Evolutionary conservation across 2,888 invertebrate species (phyloP), one percentile per base, ranked within the genome.

Genomic region (Antitype chi): DNA sequence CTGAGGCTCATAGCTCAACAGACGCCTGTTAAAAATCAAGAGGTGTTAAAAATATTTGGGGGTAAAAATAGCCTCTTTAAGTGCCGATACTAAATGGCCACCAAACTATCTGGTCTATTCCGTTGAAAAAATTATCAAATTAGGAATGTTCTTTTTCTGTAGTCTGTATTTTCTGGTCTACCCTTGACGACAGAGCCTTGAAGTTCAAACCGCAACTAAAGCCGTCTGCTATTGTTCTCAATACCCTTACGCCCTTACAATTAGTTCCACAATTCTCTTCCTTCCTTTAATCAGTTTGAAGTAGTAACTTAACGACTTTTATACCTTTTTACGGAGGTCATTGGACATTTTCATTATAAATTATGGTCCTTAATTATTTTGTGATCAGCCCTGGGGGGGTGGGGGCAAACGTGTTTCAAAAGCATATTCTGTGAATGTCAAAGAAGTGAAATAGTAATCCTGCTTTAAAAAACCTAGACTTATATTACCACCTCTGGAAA

Each of bases 1-100:
- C 55, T 97, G 97, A 49, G 96, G 95, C 75, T 97, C 94, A 47
- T 97, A 95, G 7, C 98, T 98, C 74, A 98, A 89, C 70, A 98
- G 94, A 0, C 96, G 94, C 43, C 96, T 96, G 90, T 6, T 78
- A 59, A 52, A 78, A 49, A 76, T n/a, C 28, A 59, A 38, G 38
- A 59, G 25, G 11, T 13, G 52, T 20, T n/a, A 1, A 67, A 67
- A 49, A 68, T 62, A 63, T 63, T 63, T 28, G 25, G 3, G 11
- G 20, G 2, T 38, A 20, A 69, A 38, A 59, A 2, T 25, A 25
- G 8, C 8, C 2, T 23, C 15, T 66, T 28, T 13, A 49, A 38
- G 13, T n/a, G 38, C 17, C 7, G 17, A 68, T 38, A 11, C 2
- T 4, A 38, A 38, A 38, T 20, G 20, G 9, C 9, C n/a, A 57